phyloP scores from a whole-genome alignment of 2,888 invertebrate species.

The Gortyna flavago region DNA sequence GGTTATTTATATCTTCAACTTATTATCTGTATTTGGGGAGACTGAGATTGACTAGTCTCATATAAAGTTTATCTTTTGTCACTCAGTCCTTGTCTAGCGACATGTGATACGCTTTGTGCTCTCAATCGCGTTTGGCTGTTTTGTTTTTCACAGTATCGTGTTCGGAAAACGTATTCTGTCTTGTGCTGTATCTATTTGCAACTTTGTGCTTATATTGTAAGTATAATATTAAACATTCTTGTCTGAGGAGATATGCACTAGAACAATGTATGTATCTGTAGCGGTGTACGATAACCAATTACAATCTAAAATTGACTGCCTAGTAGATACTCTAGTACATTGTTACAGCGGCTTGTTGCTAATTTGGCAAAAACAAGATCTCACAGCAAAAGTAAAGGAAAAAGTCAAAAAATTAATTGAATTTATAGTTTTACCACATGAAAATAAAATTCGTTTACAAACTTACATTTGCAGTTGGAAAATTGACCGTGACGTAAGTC shows the following conservation, averaged over 20 bases:
- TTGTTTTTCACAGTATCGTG: constrained; percentile 43
- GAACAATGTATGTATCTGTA: constrained; percentile 8
- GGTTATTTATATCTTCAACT: constrained; percentile 53
- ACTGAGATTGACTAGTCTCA: constrained; percentile 38
- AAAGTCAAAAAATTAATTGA: not conserved
- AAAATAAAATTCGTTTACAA: not conserved
- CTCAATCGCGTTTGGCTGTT: constrained; percentile 52
- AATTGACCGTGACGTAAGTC: not conserved
- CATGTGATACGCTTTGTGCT: constrained; percentile 44
- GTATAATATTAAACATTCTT: constrained; percentile 46
- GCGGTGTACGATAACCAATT: constrained; percentile 7
- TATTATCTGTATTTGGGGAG: constrained; percentile 45
- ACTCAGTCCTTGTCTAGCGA: constrained; percentile 38
- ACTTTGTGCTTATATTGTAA: constrained; percentile 40
- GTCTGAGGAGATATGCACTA: not conserved
- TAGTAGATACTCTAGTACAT: not conserved
- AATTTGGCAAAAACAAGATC: not conserved
- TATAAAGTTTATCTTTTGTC: constrained; percentile 52
- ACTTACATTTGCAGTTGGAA: not conserved
- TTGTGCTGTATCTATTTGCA: constrained; percentile 35
- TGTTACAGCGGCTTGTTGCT: not conserved
- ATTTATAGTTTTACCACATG: not conserved
- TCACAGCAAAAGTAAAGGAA: not conserved
- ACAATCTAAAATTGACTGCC: not conserved
- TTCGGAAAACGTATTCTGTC: constrained; percentile 38